These are phyloP conservation scores for Lepidurus apus DNA, from an alignment of 1,140 invertebrate genomes.

Conservation along the genomic window DNA sequence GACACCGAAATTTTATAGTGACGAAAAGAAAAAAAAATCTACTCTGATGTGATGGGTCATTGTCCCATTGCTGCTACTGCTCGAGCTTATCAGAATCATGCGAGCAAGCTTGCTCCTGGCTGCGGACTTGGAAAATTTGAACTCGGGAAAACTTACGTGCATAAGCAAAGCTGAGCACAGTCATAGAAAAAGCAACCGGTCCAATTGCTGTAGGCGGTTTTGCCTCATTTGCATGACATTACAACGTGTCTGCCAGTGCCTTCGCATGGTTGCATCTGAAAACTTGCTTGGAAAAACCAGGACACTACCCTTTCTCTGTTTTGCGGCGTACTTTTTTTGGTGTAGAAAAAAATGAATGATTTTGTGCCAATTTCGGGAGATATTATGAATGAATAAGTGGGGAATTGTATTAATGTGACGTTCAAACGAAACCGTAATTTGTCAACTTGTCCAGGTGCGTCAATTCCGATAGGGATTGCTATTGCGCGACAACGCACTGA, in stretches of 20 bases:
- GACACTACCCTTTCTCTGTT: neutral
- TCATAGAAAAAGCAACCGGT: neutral
- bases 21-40: neutral
- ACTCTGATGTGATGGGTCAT: neutral
- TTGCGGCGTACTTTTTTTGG: neutral
- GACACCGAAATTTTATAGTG: neutral
- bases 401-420: neutral
- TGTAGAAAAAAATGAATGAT: neutral
- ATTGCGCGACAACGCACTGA: conserved; percentile 68
- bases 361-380: neutral
- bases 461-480: conserved; percentile 75
- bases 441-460: neutral
- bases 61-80: conserved; percentile 20
- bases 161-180: conserved; percentile 2
- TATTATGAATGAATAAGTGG: neutral
- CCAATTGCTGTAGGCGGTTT: neutral
- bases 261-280: neutral
- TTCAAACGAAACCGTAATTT: neutral
- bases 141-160: neutral
- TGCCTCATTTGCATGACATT: conserved; percentile 15
- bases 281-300: neutral
- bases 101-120: conserved; percentile 2
- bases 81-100: conserved; percentile 13
- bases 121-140: neutral
- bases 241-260: neutral